phyloP scores from a whole-genome alignment of 2,113 vertebrate genomes.

The Telmatochromis sp. region DNA sequence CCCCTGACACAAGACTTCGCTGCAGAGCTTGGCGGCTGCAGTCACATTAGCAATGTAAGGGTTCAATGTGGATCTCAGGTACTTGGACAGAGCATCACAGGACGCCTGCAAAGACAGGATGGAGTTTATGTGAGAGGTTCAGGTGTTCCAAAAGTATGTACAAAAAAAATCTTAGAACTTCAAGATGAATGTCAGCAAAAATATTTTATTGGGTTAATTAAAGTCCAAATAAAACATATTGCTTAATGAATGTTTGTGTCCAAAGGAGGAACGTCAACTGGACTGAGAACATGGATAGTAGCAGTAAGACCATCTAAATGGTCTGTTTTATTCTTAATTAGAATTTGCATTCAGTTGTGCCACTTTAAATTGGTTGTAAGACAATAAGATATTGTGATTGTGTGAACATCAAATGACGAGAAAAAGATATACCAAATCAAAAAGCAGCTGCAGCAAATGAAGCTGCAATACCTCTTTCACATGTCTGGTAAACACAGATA shows the following conservation, averaged over 20 bases:
- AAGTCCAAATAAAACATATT: not conserved
- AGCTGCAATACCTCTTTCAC: not conserved
- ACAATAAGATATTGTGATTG: not conserved
- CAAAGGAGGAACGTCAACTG: not conserved
- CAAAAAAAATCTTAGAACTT: not conserved
- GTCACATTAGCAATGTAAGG: constrained; percentile 87
- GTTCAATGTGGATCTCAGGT: constrained; percentile 63
- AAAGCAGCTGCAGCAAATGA: not conserved
- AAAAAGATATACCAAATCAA: not conserved
- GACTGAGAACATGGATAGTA: not conserved
- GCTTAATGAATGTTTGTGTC: not conserved
- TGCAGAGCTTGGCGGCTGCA: constrained; percentile 81
- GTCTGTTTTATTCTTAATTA: not conserved
- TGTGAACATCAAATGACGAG: not conserved
- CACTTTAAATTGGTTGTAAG: not conserved
- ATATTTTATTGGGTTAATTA: not conserved
- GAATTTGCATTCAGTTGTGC: not conserved
- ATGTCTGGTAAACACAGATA: not conserved
- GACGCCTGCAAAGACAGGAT: constrained; percentile 18
- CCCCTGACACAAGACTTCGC: constrained; percentile 73
- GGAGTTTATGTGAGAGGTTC: not conserved
- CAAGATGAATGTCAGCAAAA: not conserved
- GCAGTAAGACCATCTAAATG: not conserved
- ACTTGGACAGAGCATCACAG: constrained; percentile 62
- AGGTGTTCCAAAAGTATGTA: not conserved